These are phyloP conservation scores for Chaetura pelagica DNA, from an alignment of 2,113 vertebrate genomes.

Conservation along the genomic window DNA sequence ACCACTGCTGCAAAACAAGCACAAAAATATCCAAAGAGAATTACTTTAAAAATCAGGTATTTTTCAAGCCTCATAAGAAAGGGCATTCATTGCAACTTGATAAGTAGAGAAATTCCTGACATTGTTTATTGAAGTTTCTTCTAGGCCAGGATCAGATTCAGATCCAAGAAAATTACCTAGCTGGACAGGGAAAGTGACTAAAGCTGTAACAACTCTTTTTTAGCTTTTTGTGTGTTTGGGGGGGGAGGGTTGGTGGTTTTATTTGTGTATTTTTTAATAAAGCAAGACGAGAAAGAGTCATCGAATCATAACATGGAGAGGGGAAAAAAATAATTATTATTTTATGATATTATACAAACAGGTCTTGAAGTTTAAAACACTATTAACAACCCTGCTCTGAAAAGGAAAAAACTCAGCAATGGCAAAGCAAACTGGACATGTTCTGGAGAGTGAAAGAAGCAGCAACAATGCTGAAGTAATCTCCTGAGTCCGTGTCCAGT, in stretches of 20 bases:
- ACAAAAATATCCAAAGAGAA: neutral
- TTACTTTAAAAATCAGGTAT: neutral
- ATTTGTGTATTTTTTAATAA: too few relatives aligned
- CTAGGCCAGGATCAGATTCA: neutral
- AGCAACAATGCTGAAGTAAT: neutral
- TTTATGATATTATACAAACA: neutral
- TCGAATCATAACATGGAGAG: neutral
- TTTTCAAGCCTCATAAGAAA: neutral
- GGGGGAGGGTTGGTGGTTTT: too few relatives aligned
- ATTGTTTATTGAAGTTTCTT: neutral
- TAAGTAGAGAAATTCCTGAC: neutral
- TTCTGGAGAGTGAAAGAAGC: neutral
- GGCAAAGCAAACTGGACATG: neutral
- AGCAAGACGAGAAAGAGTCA: neutral
- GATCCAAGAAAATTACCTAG: neutral
- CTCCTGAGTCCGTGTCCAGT: accelerated
- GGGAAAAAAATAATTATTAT: too few relatives aligned
- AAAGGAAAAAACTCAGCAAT: neutral
- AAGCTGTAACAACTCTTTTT: neutral
- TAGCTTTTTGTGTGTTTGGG: too few relatives aligned
- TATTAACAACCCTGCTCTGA: neutral
- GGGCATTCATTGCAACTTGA: neutral
- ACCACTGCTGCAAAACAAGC: neutral
- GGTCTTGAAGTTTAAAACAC: neutral
- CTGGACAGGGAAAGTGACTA: neutral